Percentiles rank a stretch among this genome's conserved stretches.
Conservation (phyloP, 2,797 vertebrate genomes). For the Fistularia tabacaria region DNA sequence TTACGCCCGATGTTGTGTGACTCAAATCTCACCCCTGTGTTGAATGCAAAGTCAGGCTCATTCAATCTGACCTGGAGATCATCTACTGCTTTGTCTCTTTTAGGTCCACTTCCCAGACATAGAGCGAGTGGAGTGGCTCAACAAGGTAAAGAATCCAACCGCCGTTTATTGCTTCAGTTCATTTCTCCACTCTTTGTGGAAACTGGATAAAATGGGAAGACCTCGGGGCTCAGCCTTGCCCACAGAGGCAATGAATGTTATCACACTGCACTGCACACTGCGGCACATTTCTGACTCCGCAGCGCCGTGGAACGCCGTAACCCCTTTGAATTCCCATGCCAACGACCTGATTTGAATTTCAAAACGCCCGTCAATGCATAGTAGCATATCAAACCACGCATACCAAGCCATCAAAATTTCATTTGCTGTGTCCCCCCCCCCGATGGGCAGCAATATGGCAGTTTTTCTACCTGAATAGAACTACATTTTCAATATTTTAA, state of each 20-base stretch:
- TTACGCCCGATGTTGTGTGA: too few species aligned
- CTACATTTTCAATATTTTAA: constrained; percentile 19
- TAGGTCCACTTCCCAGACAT: constrained; percentile 96
- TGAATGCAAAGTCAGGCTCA: background rate
- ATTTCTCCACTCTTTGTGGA: background rate
- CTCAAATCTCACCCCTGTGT: too few species aligned
- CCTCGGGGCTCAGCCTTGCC: too few species aligned
- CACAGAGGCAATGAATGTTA: too few species aligned
- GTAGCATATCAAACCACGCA: background rate
- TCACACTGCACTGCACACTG: too few species aligned
- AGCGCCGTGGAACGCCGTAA: constrained; percentile 3
- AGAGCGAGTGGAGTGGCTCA: constrained; percentile 96
- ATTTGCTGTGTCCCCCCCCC: background rate
- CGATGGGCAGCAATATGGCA: constrained; percentile 4
- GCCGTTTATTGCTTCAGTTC: constrained; percentile 26
- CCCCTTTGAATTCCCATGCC: constrained; percentile 32
- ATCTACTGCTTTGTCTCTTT: constrained; percentile 32
- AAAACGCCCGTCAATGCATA: constrained; percentile 1
- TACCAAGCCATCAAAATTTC: background rate
- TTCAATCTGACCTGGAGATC: background rate
- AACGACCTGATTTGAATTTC: constrained; percentile 30
- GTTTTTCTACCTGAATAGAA: constrained; percentile 8
- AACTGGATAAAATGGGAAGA: background rate
- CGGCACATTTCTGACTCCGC: constrained; percentile 5
- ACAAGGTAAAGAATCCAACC: constrained; percentile 84